Base-by-base conservation (phyloP, 2,888 invertebrate species). In the Syrista parreyssii region DNA sequence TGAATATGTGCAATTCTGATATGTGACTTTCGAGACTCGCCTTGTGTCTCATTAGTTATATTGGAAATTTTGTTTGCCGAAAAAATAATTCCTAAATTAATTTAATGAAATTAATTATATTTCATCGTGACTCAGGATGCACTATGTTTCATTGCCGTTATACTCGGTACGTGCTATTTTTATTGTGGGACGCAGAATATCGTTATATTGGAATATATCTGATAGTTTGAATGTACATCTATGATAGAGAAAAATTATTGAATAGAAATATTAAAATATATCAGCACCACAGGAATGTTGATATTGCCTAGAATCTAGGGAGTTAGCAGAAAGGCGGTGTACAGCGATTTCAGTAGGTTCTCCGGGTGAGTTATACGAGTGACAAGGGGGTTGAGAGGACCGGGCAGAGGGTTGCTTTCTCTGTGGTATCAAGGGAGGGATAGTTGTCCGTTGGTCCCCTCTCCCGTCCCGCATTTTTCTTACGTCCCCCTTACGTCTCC, bases 401-500 rank as follows among this genome's bases (percentile, higher is more conserved):
- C 23, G 23, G 9, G 55, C 55, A 2, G 55, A 55, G 55, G 55
- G 55, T 3, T 55, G 55, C 55, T 23, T 55, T 55, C 55, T 55
- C 55, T 55, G 55, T 23, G 55, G 55, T 55, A 55, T 55, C 55
- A 23, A 55, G 55, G 55, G 55, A 55, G 55, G 55, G 55, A 55
- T 15, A 55, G 23, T 55, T 55, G 55, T 55, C 55, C 23, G 55
- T 55, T 55, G 55, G 23, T 55, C 79, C 82, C 80, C 74, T 82
- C 83, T 80, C 83, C 71, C 77, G 55, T 82, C 78, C 68, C 75
- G 84, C 83, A 88, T 88, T 88, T 88, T 89, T 89, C 89, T 88
- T 88, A 89, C 86, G 73, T 88, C 79, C 83, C 84, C 85, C 86
- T 85, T 80, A 68, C 78, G 81, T 75, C 77, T 55, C 55, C 78